Conservation (phyloP, 2,888 invertebrate species). For the Pocota personata region DNA sequence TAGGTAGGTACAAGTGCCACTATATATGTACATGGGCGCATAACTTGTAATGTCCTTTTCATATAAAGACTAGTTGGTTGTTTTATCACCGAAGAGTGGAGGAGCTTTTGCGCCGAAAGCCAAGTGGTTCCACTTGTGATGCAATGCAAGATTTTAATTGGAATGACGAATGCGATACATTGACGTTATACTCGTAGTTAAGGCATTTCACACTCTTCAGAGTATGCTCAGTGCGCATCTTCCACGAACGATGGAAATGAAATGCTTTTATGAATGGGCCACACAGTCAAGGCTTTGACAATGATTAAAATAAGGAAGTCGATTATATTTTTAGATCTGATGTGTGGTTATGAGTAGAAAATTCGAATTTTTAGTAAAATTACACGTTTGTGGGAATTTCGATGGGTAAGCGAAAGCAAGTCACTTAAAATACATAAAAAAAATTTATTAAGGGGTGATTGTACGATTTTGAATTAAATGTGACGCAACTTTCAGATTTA, state of each 20-base stretch:
- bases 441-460: too few relatives aligned
- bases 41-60: conserved; percentile 32
- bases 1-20: conserved; percentile 14
- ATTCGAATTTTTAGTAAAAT: not conserved
- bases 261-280: conserved; percentile 65
- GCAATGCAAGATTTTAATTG: conserved; percentile 41
- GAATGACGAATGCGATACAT: conserved; percentile 29
- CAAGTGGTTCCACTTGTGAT: conserved; percentile 32
- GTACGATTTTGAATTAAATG: too few relatives aligned
- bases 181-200: conserved; percentile 20
- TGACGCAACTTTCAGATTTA: too few relatives aligned
- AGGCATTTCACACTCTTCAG: conserved; percentile 34
- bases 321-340: conserved; percentile 42
- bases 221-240: conserved; percentile 45
- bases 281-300: conserved; percentile 24
- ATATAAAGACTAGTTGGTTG: not conserved
- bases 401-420: not conserved
- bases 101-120: conserved; percentile 42
- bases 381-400: not conserved
- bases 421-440: not conserved
- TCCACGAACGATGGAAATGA: conserved; percentile 9
- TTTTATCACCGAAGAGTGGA: not conserved
- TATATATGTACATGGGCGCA: not conserved
- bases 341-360: not conserved
- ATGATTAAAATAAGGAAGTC: conserved; percentile 26